phyloP scores from a whole-genome alignment of 2,888 invertebrate genomes.

The Digitonthophagus gazella region DNA sequence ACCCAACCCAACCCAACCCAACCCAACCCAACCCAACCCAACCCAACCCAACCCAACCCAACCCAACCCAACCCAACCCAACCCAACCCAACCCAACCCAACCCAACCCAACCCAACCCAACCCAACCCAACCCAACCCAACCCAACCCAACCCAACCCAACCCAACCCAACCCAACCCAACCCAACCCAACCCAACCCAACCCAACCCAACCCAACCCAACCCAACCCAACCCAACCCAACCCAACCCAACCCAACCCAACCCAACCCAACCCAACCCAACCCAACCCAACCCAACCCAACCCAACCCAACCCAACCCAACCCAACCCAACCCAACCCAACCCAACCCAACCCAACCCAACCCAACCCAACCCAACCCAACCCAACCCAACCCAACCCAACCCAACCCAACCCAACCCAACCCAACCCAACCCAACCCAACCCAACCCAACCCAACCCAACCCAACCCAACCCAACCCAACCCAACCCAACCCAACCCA shows the following conservation, averaged over 20 bases:
- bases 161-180: conserved; percentile 1
- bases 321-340: conserved; percentile 1
- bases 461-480: conserved; percentile 1
- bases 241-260: conserved; percentile 1
- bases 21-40: conserved; percentile 1
- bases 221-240: conserved; percentile 1
- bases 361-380: conserved; percentile 1
- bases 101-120: conserved; percentile 14
- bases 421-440: conserved; percentile 1
- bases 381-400: conserved; percentile 1
- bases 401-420: conserved; percentile 1
- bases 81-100: conserved; percentile 37
- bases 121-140: conserved; percentile 1
- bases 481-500: conserved; percentile 1
- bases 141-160: conserved; percentile 1
- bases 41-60: conserved; percentile 3
- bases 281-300: conserved; percentile 1
- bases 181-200: conserved; percentile 1
- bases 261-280: conserved; percentile 1
- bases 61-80: conserved; percentile 32
- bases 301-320: conserved; percentile 1
- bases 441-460: conserved; percentile 1
- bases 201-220: conserved; percentile 1
- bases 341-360: conserved; percentile 1
- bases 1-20: conserved; percentile 1